A percentile compares a stretch with the other conserved stretches of the same genome.
Evolutionary conservation across 2,888 invertebrate genomes (phyloP).

Genomic region (Rosalia funebris): DNA sequence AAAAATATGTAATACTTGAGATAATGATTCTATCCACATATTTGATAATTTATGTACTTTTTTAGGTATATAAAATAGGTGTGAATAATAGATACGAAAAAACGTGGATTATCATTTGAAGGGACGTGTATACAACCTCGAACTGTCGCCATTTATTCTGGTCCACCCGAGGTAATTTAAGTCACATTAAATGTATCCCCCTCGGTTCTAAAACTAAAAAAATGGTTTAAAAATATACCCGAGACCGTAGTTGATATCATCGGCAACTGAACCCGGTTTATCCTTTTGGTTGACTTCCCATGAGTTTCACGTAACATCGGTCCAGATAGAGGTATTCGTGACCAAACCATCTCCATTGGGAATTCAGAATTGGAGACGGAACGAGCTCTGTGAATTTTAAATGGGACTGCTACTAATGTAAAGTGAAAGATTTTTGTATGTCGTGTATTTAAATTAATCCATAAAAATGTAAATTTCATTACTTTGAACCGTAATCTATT

Average conservation of each 20-base stretch:
- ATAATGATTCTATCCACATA: too few relatives aligned
- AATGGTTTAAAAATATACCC: too few relatives aligned
- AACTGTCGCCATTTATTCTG: too few relatives aligned
- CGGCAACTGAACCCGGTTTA: slow-evolving; percentile 7
- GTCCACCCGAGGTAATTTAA: too few relatives aligned
- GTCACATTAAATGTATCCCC: too few relatives aligned
- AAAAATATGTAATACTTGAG: too few relatives aligned
- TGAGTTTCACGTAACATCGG: slow-evolving; percentile 7
- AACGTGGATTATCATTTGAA: too few relatives aligned
- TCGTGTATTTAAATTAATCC: slow-evolving; percentile 26
- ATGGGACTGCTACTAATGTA: slow-evolving; percentile 9
- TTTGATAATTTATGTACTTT: too few relatives aligned
- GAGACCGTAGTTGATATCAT: slow-evolving; percentile 1
- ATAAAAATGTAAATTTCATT: slow-evolving; percentile 36
- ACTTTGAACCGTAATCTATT: slow-evolving; percentile 4
- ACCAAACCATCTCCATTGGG: slow-evolving; percentile 13
- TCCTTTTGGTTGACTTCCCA: slow-evolving; percentile 19
- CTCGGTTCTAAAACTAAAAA: too few relatives aligned
- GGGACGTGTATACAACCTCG: too few relatives aligned
- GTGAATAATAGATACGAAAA: too few relatives aligned
- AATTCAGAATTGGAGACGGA: slow-evolving; percentile 13
- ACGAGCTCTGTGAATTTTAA: slow-evolving; percentile 21
- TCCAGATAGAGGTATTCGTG: slow-evolving; percentile 10
- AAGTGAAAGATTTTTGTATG: slow-evolving; percentile 21
- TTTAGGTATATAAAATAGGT: too few relatives aligned